Evolutionary conservation across 2,797 vertebrate species (phyloP).

Genomic region (Acanthiza pusilla): DNA sequence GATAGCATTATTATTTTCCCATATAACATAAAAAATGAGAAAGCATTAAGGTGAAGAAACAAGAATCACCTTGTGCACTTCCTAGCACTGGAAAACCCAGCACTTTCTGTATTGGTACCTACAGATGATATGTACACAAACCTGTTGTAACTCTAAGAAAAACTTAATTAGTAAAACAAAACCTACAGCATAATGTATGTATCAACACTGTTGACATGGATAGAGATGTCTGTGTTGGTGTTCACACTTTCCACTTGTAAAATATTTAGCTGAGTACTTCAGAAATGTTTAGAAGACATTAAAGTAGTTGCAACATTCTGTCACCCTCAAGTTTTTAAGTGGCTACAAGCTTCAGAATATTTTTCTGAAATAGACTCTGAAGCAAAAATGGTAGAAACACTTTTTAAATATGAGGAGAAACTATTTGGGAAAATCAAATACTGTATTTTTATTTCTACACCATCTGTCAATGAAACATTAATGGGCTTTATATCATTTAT

Average conservation of each 20-base stretch:
- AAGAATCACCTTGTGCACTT: not conserved
- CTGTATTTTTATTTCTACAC: not conserved
- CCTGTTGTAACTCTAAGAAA: not conserved
- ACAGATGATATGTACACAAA: not conserved
- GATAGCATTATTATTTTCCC: not conserved
- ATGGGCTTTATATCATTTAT: not conserved
- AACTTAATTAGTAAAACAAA: not conserved
- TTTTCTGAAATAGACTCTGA: not conserved
- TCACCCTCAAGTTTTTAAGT: not conserved
- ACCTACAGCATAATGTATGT: not conserved
- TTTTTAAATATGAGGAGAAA: not conserved
- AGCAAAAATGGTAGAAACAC: not conserved
- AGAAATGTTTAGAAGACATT: not conserved
- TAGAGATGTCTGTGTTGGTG: not conserved
- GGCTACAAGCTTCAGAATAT: not conserved
- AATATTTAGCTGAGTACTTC: not conserved
- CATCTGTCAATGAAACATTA: not conserved
- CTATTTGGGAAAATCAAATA: not conserved
- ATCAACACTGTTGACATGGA: not conserved
- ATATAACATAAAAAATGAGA: not conserved
- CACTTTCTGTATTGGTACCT: not conserved
- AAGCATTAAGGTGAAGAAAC: not conserved
- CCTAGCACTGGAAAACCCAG: not conserved
- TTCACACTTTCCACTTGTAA: not conserved
- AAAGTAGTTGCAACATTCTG: not conserved